phyloP scores from a whole-genome alignment of 2,797 vertebrate genomes.

The Xenops minutus region DNA sequence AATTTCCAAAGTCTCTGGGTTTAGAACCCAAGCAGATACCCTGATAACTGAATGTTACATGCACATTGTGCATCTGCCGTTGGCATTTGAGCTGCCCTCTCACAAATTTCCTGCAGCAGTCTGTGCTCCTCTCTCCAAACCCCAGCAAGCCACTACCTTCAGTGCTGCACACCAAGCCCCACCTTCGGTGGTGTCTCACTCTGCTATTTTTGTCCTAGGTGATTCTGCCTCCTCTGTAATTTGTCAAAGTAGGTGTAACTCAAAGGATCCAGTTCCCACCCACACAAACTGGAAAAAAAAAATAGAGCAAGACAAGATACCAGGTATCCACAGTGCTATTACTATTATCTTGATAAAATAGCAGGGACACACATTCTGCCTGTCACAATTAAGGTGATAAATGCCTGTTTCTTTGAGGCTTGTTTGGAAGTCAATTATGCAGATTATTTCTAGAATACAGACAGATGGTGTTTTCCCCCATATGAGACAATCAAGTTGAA shows the following conservation, averaged over 20 bases:
- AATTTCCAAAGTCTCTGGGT: neutral
- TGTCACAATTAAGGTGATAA: constrained; percentile 80
- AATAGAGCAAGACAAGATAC: constrained; percentile 41
- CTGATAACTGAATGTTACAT: neutral
- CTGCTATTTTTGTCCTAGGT: neutral
- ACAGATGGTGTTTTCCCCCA: constrained; percentile 78
- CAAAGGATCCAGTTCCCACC: neutral
- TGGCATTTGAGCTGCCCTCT: rapidly evolving
- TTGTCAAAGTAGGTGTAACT: neutral
- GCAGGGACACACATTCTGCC: constrained; percentile 64
- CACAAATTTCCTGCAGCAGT: neutral
- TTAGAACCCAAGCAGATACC: neutral
- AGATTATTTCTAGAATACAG: constrained; percentile 81
- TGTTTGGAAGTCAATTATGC: constrained; percentile 81
- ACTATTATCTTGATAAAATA: constrained; percentile 75
- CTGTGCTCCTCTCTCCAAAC: neutral
- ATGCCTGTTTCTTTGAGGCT: constrained; percentile 76
- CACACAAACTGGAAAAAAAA: constrained; percentile 36
- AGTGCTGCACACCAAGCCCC: neutral
- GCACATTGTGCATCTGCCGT: neutral
- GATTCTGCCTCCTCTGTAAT: neutral
- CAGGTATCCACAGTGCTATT: constrained; percentile 60
- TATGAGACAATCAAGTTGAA: constrained; percentile 78
- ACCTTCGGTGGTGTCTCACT: neutral
- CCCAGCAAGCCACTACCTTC: neutral